phyloP scores from a whole-genome alignment of 35 echinoderm and acorn worm genomes.

The Apostichopus californicus region DNA sequence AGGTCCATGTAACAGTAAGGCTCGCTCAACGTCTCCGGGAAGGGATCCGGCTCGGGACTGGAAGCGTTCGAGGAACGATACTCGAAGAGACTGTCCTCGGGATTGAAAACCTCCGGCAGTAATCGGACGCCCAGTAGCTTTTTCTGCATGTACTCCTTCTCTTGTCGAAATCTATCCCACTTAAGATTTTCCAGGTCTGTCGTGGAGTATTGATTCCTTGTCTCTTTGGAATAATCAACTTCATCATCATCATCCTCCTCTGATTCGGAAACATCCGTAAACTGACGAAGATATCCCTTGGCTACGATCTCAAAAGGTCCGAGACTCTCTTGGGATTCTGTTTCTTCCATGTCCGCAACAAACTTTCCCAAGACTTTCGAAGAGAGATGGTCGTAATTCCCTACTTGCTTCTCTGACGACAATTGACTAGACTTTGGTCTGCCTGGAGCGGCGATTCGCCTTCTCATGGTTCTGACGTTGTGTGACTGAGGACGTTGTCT shows the following conservation, averaged over 20 bases:
- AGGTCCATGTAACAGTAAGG: conserved; percentile 94
- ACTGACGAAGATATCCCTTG: conserved; percentile 24
- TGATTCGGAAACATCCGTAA: conserved; percentile 31
- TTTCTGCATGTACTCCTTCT: conserved; percentile 59
- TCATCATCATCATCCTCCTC: conserved; percentile 46
- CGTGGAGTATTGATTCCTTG: conserved; percentile 27
- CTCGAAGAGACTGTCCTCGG: conserved; percentile 51
- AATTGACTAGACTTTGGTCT: conserved; percentile 42
- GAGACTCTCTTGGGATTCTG: not conserved
- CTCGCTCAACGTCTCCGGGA: conserved; percentile 70
- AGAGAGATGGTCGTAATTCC: conserved; percentile 69
- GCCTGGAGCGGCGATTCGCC: conserved; percentile 5
- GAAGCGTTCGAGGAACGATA: conserved; percentile 72
- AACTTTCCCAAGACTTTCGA: conserved; percentile 71
- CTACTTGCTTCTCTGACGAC: conserved; percentile 14
- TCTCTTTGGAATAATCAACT: not conserved
- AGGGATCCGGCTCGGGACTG: conserved; percentile 68
- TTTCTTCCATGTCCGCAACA: conserved; percentile 41
- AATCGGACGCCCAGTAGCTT: conserved; percentile 55
- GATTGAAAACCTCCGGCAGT: conserved; percentile 68
- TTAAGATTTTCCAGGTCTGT: conserved; percentile 44
- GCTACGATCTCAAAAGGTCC: conserved; percentile 90
- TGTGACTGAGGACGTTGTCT: conserved; percentile 10
- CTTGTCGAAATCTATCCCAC: conserved; percentile 48
- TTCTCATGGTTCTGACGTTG: not conserved